These are phyloP conservation scores for Mesitornis unicolor DNA, from an alignment of 2,113 vertebrate species.

Conservation along the genomic window DNA sequence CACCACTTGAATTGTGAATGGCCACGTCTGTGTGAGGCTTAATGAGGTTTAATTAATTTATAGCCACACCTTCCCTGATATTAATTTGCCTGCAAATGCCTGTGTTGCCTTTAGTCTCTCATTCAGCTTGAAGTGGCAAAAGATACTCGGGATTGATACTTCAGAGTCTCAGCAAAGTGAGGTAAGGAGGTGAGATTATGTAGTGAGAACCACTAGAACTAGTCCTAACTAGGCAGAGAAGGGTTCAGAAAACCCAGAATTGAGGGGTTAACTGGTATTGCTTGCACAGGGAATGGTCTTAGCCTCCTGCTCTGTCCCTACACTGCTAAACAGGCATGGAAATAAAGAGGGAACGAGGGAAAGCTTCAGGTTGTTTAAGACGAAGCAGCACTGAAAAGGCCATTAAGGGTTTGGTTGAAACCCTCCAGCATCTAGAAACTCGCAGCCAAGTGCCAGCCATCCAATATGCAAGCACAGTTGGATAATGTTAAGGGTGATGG, in stretches of 20 bases:
- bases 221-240: not conserved
- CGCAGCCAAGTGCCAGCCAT: not conserved
- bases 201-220: not conserved
- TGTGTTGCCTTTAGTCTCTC: rapidly evolving
- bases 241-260: no score
- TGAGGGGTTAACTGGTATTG: not conserved
- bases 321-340: not conserved
- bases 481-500: slow-evolving; percentile 25
- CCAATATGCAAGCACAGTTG: slow-evolving; percentile 26
- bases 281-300: not conserved
- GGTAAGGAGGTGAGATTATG: not conserved
- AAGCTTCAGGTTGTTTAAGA: not conserved
- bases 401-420: not conserved
- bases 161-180: not conserved
- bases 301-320: not conserved
- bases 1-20: not conserved
- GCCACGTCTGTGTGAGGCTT: not conserved
- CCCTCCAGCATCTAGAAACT: not conserved
- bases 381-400: not conserved
- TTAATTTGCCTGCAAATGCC: not conserved
- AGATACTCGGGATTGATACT: not conserved
- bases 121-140: not conserved
- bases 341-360: not conserved
- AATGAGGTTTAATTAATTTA: slow-evolving; percentile 33
- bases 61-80: not conserved